Conservation (phyloP, 2,888 invertebrate species). For the Tholera decimalis region DNA sequence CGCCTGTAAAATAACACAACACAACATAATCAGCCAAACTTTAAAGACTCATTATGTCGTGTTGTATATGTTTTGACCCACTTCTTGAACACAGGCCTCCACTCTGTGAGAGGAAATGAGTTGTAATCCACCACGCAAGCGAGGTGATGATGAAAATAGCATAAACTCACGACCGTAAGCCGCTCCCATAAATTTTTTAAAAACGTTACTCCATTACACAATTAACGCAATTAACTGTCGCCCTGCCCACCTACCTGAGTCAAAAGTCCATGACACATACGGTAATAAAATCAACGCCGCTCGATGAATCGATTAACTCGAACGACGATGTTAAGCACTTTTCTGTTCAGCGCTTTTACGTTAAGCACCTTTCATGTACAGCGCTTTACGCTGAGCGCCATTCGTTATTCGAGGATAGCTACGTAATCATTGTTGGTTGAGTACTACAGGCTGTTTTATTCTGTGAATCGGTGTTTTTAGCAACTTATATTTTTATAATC, state of each 20-base stretch:
- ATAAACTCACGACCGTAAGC: too few relatives aligned
- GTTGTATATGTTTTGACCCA: too few relatives aligned
- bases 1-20: too few relatives aligned
- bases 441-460: background rate
- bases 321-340: conserved; percentile 30
- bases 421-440: conserved; percentile 11
- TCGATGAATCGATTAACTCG: conserved; percentile 64
- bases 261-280: conserved; percentile 12
- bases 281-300: conserved; percentile 70
- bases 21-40: too few relatives aligned
- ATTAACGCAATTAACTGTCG: conserved; percentile 16
- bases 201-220: background rate
- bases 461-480: background rate
- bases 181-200: too few relatives aligned
- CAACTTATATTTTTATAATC: background rate
- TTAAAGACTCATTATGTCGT: too few relatives aligned
- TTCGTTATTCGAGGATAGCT: conserved; percentile 23
- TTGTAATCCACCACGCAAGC: too few relatives aligned
- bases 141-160: too few relatives aligned
- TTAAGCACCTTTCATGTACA: conserved; percentile 32
- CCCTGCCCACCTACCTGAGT: background rate
- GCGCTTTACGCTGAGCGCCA: conserved; percentile 15
- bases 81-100: too few relatives aligned
- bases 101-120: too few relatives aligned
- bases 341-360: conserved; percentile 26